Base-by-base conservation (phyloP, 1,140 invertebrate genomes). In the Frieseomelitta varia region DNA sequence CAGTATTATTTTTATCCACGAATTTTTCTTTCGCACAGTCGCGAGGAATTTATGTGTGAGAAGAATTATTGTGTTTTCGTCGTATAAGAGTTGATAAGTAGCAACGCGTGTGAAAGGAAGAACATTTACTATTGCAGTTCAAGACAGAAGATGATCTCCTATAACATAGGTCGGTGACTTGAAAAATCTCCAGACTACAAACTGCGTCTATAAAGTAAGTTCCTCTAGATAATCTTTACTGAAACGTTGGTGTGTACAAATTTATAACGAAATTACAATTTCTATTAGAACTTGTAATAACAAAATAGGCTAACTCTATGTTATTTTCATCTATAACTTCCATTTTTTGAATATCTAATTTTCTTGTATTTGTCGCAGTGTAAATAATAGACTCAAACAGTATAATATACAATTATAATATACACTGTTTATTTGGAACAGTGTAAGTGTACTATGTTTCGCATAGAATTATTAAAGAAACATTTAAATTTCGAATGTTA, bases 111-210 rank as follows among this genome's bases (percentile, higher is more conserved):
- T 79, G 39, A 78, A 53, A 83, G 65, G 39, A 79, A 69, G 51
- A 79, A 79, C 21, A 75, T 19, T 76, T 68, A 72, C 67, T 34
- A 34, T 63, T 51, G 24, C 24, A 39, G 56, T n/a, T 34, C 21
- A 51, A 71, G 67, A 71, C 56, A 55, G 56, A 79, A 79, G 56
- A 84, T 79, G 67, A 78, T 79, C 47, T 47, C 51, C 39, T 56
- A 56, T 84, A 78, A 69, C 81, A 68, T 61, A 71, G 81, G 56
- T 84, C 76, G 76, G 81, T 84, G 67, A 79, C 75, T 84, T 69
- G 56, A 63, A 68, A 84, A 63, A 79, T 72, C 67, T 78, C 30
- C 67, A 63, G 24, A 10, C 55, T 71, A 21, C 61, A 47, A 47
- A 47, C 39, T 47, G 19, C 61, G 14, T 21, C 21, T 78, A 39